These are phyloP conservation scores for Furcula furcula DNA, from an alignment of 2,888 invertebrate genomes.

Conservation along the genomic window DNA sequence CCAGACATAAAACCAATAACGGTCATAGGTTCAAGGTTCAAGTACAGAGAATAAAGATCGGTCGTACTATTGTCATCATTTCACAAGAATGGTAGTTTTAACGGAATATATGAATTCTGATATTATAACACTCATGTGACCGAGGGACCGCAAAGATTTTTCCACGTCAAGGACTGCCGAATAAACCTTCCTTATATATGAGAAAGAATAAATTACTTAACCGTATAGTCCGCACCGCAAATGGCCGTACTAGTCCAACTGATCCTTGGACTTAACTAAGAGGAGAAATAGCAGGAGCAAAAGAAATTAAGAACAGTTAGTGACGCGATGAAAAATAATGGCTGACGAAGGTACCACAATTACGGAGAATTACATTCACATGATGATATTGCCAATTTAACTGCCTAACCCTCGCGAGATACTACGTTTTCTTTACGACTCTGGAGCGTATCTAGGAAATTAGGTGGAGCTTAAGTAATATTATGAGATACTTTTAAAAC, in stretches of 20 bases:
- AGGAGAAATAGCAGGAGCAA: constrained; percentile 24
- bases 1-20: constrained; percentile 11
- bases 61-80: constrained; percentile 20
- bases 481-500: constrained; percentile 7
- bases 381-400: constrained; percentile 28
- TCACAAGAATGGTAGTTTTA: constrained; percentile 26
- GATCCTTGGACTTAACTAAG: constrained; percentile 23
- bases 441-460: constrained; percentile 18
- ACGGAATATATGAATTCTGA: constrained; percentile 30
- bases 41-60: constrained; percentile 16
- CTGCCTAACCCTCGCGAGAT: constrained; percentile 9
- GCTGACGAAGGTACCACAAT: constrained; percentile 42
- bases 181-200: constrained; percentile 34
- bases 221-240: constrained; percentile 9
- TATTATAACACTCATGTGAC: constrained; percentile 27
- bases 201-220: constrained; percentile 30
- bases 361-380: constrained; percentile 42
- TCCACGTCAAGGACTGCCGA: constrained; percentile 8
- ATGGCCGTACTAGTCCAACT: constrained; percentile 23
- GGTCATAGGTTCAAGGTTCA: constrained; percentile 19
- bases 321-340: constrained; percentile 51
- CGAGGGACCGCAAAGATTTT: constrained; percentile 15
- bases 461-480: constrained; percentile 14
- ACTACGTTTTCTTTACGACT: constrained; percentile 20
- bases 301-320: constrained; percentile 38